Conservation (phyloP, 2,113 vertebrate genomes). For the Hyperopisus bebe region DNA sequence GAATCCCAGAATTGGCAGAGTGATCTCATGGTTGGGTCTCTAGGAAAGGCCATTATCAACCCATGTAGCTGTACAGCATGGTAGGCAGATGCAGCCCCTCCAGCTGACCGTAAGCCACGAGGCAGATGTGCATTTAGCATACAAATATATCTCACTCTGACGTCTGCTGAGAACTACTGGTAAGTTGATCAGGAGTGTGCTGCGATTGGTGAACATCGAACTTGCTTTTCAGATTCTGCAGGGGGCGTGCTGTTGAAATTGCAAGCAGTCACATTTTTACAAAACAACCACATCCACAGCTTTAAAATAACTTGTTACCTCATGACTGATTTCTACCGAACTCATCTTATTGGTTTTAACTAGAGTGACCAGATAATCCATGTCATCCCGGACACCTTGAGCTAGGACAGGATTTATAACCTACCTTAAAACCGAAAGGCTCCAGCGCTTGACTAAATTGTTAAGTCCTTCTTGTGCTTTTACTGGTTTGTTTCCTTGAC, state of each 20-base stretch:
- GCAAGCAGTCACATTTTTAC: background rate
- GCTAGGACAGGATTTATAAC: too few species aligned
- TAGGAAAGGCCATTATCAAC: background rate
- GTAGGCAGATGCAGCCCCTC: background rate
- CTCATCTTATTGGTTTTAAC: background rate
- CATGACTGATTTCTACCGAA: background rate
- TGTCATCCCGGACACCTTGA: too few species aligned
- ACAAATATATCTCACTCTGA: background rate
- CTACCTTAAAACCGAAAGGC: too few species aligned
- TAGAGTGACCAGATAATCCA: constrained; percentile 1
- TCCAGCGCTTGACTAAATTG: too few species aligned
- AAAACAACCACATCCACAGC: background rate
- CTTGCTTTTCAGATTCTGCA: background rate
- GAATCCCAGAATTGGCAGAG: background rate
- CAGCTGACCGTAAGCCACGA: background rate
- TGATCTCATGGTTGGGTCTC: background rate
- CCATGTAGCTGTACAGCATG: background rate
- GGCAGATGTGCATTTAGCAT: background rate
- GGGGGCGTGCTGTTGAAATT: background rate
- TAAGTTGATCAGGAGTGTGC: background rate
- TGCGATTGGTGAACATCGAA: background rate
- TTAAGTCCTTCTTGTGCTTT: too few species aligned
- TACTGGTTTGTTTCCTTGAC: too few species aligned
- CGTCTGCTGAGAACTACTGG: background rate
- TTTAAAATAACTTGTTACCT: background rate